Percentiles rank a stretch among this genome's conserved stretches.
phyloP scores from a whole-genome alignment of 1,140 invertebrate genomes.

The Periplaneta americana region DNA sequence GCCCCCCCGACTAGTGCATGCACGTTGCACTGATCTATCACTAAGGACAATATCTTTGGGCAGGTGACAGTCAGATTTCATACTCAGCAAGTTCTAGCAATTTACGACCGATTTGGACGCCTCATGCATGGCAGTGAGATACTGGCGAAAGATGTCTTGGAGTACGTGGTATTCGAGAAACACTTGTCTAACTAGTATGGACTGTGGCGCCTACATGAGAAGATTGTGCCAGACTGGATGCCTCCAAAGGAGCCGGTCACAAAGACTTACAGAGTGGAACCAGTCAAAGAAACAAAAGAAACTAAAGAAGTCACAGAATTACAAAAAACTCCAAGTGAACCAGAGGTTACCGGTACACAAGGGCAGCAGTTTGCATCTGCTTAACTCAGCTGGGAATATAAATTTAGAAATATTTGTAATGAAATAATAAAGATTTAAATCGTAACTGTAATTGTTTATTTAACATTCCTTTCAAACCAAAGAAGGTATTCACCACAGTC shows the following conservation, averaged over 20 bases:
- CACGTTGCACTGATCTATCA: constrained; percentile 67
- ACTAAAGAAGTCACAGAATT: not conserved
- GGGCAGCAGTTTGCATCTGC: not conserved
- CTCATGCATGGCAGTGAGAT: constrained; percentile 90
- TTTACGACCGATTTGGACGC: constrained; percentile 95
- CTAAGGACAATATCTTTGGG: constrained; percentile 81
- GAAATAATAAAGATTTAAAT: not conserved
- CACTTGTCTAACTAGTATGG: constrained; percentile 88
- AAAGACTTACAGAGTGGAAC: constrained; percentile 43
- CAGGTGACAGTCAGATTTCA: constrained; percentile 96
- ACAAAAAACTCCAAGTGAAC: not conserved
- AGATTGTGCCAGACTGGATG: constrained; percentile 85
- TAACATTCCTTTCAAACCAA: not conserved
- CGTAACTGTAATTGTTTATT: not conserved
- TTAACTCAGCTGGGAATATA: too few species aligned
- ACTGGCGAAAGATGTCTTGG: constrained; percentile 78
- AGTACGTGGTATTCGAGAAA: constrained; percentile 97
- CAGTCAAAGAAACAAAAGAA: not conserved
- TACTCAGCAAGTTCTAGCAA: constrained; percentile 83
- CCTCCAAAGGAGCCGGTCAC: constrained; percentile 52
- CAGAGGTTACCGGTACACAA: not conserved
- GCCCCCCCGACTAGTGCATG: constrained; percentile 80
- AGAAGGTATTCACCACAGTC: too few species aligned
- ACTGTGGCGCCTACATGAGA: constrained; percentile 87
- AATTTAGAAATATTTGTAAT: not conserved